Evolutionary conservation across 2,888 invertebrate species (phyloP).

Genomic region (Meteorus cinctellus): DNA sequence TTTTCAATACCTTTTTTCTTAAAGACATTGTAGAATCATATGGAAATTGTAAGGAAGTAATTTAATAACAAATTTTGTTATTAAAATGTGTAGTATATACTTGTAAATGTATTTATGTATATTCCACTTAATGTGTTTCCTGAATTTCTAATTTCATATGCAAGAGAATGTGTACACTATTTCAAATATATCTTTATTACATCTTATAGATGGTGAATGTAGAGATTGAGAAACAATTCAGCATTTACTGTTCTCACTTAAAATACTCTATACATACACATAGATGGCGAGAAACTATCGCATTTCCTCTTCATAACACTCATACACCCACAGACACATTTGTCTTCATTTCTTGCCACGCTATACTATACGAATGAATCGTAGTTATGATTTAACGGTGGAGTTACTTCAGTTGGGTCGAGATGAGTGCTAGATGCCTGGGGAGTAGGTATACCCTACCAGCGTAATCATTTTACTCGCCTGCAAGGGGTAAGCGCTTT

Average conservation of each 20-base stretch:
- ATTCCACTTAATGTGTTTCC: no score
- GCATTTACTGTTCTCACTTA: conserved; percentile 47
- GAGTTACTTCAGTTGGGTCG: conserved; percentile 52
- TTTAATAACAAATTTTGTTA: no score
- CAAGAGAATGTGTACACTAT: no score
- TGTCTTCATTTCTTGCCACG: conserved; percentile 69
- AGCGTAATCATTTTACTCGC: conserved; percentile 36
- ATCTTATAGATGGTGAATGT: no score
- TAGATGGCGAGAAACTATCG: conserved; percentile 62
- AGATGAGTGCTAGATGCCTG: conserved; percentile 46
- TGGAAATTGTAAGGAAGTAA: no score
- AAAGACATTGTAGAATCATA: no score
- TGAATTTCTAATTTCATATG: no score
- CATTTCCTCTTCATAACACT: conserved; percentile 69
- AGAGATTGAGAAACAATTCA: conserved; percentile 43
- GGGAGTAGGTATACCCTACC: conserved; percentile 18
- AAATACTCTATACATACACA: conserved; percentile 40
- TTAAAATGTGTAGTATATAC: no score
- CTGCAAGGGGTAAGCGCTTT: conserved; percentile 14
- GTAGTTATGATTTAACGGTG: conserved; percentile 65
- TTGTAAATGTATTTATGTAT: no score
- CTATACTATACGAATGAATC: conserved; percentile 57
- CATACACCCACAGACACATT: conserved; percentile 57
- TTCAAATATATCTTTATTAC: no score
- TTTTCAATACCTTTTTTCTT: no score